Percentiles rank a stretch among this genome's conserved stretches.
phyloP scores from a whole-genome alignment of 2,888 invertebrate genomes.

The Xylota sylvarum region DNA sequence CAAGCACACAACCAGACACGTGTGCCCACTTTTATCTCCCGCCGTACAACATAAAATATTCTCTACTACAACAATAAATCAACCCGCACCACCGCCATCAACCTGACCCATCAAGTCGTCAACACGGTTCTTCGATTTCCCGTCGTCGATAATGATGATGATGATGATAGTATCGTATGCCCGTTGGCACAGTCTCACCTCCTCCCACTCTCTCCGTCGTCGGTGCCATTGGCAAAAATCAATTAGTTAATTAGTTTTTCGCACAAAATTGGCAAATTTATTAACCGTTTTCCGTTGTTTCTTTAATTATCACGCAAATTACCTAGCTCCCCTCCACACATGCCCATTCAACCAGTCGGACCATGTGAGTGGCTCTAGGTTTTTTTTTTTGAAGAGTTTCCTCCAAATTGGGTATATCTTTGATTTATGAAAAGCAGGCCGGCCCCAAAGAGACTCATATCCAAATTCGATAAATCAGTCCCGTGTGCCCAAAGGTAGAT shows the following conservation, averaged over 20 bases:
- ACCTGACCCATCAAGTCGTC: conserved; percentile 4
- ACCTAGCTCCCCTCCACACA: too few species aligned
- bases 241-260: conserved; percentile 41
- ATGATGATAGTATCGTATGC: neutral
- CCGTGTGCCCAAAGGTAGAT: conserved; percentile 56
- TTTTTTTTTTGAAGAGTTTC: too few species aligned
- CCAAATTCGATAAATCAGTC: conserved; percentile 66
- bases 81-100: neutral
- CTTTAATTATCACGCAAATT: conserved; percentile 14
- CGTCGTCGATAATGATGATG: neutral
- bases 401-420: conserved; percentile 40
- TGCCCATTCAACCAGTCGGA: too few species aligned
- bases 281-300: conserved; percentile 30
- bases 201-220: neutral
- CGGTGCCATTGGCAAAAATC: neutral
- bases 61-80: conserved; percentile 7
- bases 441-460: conserved; percentile 14
- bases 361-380: too few species aligned
- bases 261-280: conserved; percentile 8
- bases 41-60: neutral
- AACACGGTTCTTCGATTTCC: conserved; percentile 12
- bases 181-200: neutral
- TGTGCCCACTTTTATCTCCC: conserved; percentile 11
- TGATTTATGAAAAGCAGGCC: conserved; percentile 55
- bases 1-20: neutral